phyloP scores from a whole-genome alignment of 2,888 invertebrate genomes.

The Tinea trinotella region DNA sequence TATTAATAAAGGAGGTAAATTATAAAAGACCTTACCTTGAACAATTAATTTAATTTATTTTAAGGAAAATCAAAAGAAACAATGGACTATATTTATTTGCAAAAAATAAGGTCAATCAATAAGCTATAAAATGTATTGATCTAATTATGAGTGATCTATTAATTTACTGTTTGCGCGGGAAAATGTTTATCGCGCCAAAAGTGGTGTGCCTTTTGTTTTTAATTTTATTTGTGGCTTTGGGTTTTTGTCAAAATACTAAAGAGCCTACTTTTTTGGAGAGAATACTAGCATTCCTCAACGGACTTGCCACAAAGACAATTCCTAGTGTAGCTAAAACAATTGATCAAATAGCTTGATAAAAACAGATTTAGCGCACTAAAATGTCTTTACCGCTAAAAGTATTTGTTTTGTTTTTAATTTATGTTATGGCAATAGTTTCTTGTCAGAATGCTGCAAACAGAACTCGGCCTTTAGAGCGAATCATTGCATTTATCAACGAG shows the following conservation, averaged over 20 bases:
- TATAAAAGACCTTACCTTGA: slow-evolving; percentile 2
- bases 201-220: neutral
- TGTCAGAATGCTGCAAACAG: neutral
- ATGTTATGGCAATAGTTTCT: neutral
- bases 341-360: neutral
- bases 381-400: neutral
- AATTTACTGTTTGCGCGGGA: neutral
- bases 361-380: neutral
- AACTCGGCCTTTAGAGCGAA: neutral
- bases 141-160: neutral
- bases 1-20: too few species aligned
- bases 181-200: slow-evolving; percentile 5
- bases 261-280: neutral
- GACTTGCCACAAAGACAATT: neutral
- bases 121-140: neutral
- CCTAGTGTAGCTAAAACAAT: neutral
- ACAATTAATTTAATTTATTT: neutral
- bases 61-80: neutral
- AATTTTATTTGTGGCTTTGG: neutral
- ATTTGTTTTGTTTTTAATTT: neutral
- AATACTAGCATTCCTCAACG: neutral
- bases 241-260: neutral
- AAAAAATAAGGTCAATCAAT: neutral
- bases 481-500: neutral
- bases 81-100: neutral